These are phyloP conservation scores for Phortica okadai DNA, from an alignment of 2,888 invertebrate genomes.

Conservation along the genomic window DNA sequence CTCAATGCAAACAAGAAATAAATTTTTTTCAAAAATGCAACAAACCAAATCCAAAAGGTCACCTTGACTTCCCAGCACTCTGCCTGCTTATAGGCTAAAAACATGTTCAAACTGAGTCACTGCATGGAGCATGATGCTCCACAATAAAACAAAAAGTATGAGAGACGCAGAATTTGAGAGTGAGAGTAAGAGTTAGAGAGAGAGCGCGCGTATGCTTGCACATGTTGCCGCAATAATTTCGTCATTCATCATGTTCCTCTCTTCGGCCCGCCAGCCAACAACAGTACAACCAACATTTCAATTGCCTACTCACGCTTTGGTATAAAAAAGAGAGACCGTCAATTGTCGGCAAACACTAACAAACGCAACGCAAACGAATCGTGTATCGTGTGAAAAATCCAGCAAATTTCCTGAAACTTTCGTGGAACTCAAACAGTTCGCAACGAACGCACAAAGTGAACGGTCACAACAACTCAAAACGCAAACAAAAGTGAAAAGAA, in stretches of 20 bases:
- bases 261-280: neutral
- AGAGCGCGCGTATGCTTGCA: neutral
- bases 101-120: constrained; percentile 12
- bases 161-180: constrained; percentile 40
- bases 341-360: neutral
- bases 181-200: neutral
- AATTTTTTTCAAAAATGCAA: constrained; percentile 23
- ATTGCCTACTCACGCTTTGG: neutral
- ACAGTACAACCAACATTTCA: neutral
- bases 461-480: constrained; percentile 44
- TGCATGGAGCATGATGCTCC: constrained; percentile 34
- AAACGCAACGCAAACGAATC: neutral
- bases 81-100: constrained; percentile 45
- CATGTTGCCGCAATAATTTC: constrained; percentile 52
- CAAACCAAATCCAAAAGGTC: constrained; percentile 52
- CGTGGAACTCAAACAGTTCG: constrained; percentile 61
- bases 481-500: neutral
- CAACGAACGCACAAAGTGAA: constrained; percentile 64
- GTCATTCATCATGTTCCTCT: constrained; percentile 62
- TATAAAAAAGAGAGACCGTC: neutral
- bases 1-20: constrained; percentile 13
- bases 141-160: constrained; percentile 36
- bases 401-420: constrained; percentile 61
- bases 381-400: constrained; percentile 49
- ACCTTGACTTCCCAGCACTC: constrained; percentile 54